Evolutionary conservation across 23 tunicate genomes (phyloP), one percentile per base, ranked within the genome.

Genomic region (Halocynthia roretzi): DNA sequence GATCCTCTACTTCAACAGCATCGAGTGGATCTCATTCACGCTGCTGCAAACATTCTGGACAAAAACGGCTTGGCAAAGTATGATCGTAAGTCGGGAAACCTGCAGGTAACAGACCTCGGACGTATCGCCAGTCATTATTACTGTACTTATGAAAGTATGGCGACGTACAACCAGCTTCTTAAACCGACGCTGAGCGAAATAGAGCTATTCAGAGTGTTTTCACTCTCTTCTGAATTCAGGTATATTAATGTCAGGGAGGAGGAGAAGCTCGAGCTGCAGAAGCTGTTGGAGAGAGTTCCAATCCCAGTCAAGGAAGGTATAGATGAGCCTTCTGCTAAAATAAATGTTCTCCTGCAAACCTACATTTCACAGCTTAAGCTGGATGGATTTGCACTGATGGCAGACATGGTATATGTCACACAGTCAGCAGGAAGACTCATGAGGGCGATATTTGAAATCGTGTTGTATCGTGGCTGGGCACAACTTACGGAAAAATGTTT

Each of bases 41-140:
- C 99, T 55, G 99, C 99, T 62, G 91, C 87, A 19, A 62, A 61
- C 54, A 53, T 81, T 23, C 58, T 94, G 68, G 99, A 94, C 19
- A 88, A 85, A 67, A 84, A 84, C 79, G 85, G 88, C 81, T 60
- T 94, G 67, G 80, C 82, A 21, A 87, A 88, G 54, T 94, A 94
- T 77, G 99, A 94, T 70, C 68, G 99, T 6, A 84, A 85, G 67
- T 80, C 99, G 15, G 99, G 99, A 6, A 89, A 87, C 40, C 61
- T 94, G 40, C 99, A 94, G 81, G 83, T 84, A 49, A 94, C 99
- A 18, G 99, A 94, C 55, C 91, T 94, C 56, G 99, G 99, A 0
- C 80, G 99, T 52, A 94, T 94, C 71, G 99, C 99, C 50, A 87
- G 95, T 73, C 99, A 94, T 53, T 94, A 94, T 73, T 94, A 94